These are phyloP conservation scores for Dendrolimus punctatus DNA, from an alignment of 1,140 invertebrate genomes.

Conservation along the genomic window DNA sequence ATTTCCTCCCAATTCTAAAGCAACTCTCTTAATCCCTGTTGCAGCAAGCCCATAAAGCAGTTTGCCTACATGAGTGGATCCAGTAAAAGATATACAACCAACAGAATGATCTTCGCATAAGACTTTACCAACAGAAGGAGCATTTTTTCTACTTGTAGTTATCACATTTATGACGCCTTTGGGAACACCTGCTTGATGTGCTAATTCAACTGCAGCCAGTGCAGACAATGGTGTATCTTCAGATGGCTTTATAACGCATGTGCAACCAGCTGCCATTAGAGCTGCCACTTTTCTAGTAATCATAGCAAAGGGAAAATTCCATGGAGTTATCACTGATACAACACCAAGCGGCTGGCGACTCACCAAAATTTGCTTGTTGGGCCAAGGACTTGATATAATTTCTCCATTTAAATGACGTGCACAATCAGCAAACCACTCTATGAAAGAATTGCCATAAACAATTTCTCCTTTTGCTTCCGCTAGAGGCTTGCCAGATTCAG, in stretches of 20 bases:
- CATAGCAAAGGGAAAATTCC: conserved; percentile 99
- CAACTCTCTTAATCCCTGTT: conserved; percentile 89
- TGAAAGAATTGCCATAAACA: conserved; percentile 91
- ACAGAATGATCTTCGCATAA: conserved; percentile 90
- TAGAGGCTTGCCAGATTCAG: conserved; percentile 95
- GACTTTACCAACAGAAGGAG: conserved; percentile 85
- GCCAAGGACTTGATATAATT: conserved; percentile 82
- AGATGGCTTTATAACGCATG: conserved; percentile 95
- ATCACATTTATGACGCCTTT: conserved; percentile 93
- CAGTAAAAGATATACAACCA: conserved; percentile 95
- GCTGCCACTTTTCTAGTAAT: conserved; percentile 96
- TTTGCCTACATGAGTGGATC: conserved; percentile 92
- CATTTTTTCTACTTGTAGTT: conserved; percentile 84
- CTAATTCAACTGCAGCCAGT: conserved; percentile 85
- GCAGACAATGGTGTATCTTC: conserved; percentile 97
- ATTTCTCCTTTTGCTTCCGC: conserved; percentile 92
- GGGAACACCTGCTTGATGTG: conserved; percentile 86
- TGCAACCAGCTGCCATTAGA: conserved; percentile 94
- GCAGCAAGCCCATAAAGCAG: conserved; percentile 90
- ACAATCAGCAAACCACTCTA: conserved; percentile 98
- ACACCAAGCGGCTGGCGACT: conserved; percentile 95
- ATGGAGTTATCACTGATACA: conserved; percentile 96
- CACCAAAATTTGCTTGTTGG: conserved; percentile 88
- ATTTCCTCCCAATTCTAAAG: conserved; percentile 97
- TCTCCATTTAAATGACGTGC: conserved; percentile 93